phyloP scores from a whole-genome alignment of 2,113 vertebrate species.

The Xenopus tropicalis region DNA sequence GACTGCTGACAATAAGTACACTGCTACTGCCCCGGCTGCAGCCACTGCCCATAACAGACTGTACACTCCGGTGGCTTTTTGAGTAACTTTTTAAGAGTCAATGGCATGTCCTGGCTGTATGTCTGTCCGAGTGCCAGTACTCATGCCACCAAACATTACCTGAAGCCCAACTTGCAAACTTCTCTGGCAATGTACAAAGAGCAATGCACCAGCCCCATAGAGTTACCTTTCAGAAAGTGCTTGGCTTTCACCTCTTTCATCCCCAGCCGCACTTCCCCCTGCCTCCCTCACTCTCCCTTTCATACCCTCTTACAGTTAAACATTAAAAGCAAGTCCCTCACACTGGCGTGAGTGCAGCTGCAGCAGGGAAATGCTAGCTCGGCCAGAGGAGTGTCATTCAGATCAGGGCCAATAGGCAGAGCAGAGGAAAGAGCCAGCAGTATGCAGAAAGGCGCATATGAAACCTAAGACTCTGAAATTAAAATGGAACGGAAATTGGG shows the following conservation, averaged over 20 bases:
- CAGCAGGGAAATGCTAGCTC: slow-evolving; percentile 25
- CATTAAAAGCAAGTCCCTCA: slow-evolving; percentile 38
- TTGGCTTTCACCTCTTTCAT: background rate
- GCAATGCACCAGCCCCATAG: too few species aligned
- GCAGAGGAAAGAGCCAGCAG: background rate
- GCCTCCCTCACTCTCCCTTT: background rate
- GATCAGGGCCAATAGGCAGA: slow-evolving; percentile 13
- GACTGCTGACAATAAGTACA: slow-evolving; percentile 33
- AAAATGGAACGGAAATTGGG: slow-evolving; percentile 35
- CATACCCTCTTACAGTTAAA: slow-evolving; percentile 19
- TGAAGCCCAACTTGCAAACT: too few species aligned
- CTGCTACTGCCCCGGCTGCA: slow-evolving; percentile 56
- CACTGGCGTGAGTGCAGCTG: slow-evolving; percentile 18
- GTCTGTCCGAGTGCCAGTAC: background rate
- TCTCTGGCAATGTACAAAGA: too few species aligned
- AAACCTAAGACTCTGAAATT: slow-evolving; percentile 39
- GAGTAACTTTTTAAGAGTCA: background rate
- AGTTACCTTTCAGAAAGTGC: background rate
- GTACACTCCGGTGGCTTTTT: too few species aligned
- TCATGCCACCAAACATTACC: too few species aligned
- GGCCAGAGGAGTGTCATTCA: background rate
- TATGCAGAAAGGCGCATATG: slow-evolving; percentile 13
- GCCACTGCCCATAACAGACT: slow-evolving; percentile 59
- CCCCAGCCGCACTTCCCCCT: background rate
- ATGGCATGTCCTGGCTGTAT: background rate